Percentiles rank a stretch among this genome's conserved stretches.
Conservation (phyloP, 2,888 invertebrate genomes). For the Sarcophaga carnaria region DNA sequence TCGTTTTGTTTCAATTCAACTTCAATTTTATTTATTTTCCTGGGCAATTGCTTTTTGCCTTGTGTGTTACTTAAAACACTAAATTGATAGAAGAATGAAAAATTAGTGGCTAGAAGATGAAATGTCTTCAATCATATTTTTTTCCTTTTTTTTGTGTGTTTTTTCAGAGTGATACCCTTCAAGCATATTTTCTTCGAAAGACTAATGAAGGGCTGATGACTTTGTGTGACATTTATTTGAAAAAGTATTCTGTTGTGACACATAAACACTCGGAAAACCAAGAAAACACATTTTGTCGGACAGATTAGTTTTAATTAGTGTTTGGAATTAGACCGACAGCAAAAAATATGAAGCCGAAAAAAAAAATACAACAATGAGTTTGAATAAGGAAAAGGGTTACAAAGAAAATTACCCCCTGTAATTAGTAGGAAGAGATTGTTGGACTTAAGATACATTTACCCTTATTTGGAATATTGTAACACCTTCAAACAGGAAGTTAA, state of each 20-base stretch:
- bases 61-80: slow-evolving; percentile 26
- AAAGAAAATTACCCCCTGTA: slow-evolving; percentile 18
- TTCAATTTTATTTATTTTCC: neutral
- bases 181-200: slow-evolving; percentile 1
- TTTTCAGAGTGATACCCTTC: slow-evolving; percentile 28
- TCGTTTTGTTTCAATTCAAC: slow-evolving; percentile 13
- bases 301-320: slow-evolving; percentile 70
- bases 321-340: slow-evolving; percentile 38
- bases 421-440: neutral
- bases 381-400: slow-evolving; percentile 3
- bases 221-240: slow-evolving; percentile 70
- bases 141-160: neutral
- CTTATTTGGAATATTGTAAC: too few relatives aligned
- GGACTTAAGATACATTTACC: too few relatives aligned
- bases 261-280: slow-evolving; percentile 7
- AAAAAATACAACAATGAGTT: slow-evolving; percentile 20
- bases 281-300: slow-evolving; percentile 63
- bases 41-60: neutral
- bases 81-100: slow-evolving; percentile 58
- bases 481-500: too few relatives aligned
- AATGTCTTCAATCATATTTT: slow-evolving; percentile 63
- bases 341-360: slow-evolving; percentile 11
- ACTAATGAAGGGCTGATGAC: slow-evolving; percentile 38
- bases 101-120: slow-evolving; percentile 43
- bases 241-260: slow-evolving; percentile 60